These are phyloP conservation scores for Eilema caniola DNA, from an alignment of 2,888 invertebrate species.

Conservation along the genomic window DNA sequence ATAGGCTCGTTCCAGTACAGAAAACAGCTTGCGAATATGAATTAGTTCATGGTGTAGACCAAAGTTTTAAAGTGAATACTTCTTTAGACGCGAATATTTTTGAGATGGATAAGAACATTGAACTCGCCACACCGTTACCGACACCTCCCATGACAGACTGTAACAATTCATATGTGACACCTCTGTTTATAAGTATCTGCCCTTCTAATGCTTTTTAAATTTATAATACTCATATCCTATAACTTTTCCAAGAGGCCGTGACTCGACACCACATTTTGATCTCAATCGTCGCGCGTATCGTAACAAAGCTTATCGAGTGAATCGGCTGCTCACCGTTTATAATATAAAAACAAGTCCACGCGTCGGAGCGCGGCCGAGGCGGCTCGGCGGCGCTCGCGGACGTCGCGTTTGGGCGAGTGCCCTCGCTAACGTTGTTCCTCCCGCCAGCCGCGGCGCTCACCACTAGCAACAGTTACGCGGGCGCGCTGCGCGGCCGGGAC, in stretches of 20 bases:
- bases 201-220: neutral
- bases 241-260: neutral
- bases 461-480: conserved; percentile 92
- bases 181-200: too few relatives aligned
- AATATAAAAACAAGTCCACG: neutral
- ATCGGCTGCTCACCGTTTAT: neutral
- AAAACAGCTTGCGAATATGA: too few relatives aligned
- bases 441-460: conserved; percentile 58
- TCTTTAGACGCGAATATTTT: too few relatives aligned
- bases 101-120: too few relatives aligned
- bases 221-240: neutral
- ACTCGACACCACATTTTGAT: neutral
- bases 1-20: too few relatives aligned
- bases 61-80: too few relatives aligned
- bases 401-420: conserved; percentile 19
- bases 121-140: too few relatives aligned
- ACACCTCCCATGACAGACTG: too few relatives aligned
- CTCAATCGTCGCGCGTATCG: neutral
- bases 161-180: too few relatives aligned
- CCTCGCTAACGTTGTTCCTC: conserved; percentile 54
- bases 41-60: too few relatives aligned
- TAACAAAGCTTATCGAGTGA: conserved; percentile 8
- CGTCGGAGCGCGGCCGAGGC: too few relatives aligned
- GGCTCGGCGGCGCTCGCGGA: too few relatives aligned
- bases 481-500: conserved; percentile 95